Evolutionary conservation across 35 echinoderm and acorn worm species (phyloP).

Genomic region (Anneissia japonica): DNA sequence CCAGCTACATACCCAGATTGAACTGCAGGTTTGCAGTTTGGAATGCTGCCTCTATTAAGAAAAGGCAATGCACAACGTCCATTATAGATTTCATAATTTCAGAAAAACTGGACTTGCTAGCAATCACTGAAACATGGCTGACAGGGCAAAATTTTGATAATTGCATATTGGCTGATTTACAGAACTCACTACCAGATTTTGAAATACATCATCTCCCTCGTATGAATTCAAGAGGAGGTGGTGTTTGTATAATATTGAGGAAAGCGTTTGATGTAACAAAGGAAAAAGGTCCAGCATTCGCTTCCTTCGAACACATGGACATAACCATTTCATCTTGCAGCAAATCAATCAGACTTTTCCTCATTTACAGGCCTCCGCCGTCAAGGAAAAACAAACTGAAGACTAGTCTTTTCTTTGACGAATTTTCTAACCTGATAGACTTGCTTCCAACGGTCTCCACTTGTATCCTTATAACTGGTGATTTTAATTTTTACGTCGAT

Average conservation of each 20-base stretch:
- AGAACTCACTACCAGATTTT: constrained; percentile 24
- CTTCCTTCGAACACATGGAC: constrained; percentile 33
- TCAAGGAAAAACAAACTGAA: background rate
- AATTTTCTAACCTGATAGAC: constrained; percentile 32
- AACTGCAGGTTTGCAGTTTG: constrained; percentile 22
- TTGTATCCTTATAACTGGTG: background rate
- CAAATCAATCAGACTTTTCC: no score
- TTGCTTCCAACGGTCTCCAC: background rate
- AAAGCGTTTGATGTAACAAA: no score
- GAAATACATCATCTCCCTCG: constrained; percentile 29
- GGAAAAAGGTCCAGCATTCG: background rate
- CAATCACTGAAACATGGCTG: constrained; percentile 56
- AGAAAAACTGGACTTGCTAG: constrained; percentile 32
- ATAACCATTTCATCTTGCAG: no score
- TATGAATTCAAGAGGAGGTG: constrained; percentile 24
- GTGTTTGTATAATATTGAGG: constrained; percentile 18
- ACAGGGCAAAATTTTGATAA: constrained; percentile 20
- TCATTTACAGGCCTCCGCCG: no score
- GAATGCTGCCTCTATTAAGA: constrained; percentile 35
- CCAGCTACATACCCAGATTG: no score
- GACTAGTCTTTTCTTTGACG: background rate
- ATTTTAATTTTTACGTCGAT: constrained; percentile 54
- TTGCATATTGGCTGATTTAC: constrained; percentile 18
- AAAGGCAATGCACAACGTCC: background rate
- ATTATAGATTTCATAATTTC: constrained; percentile 39